These are phyloP conservation scores for Drosophila sechellia DNA, from an alignment of 1,140 invertebrate genomes.

Conservation along the genomic window DNA sequence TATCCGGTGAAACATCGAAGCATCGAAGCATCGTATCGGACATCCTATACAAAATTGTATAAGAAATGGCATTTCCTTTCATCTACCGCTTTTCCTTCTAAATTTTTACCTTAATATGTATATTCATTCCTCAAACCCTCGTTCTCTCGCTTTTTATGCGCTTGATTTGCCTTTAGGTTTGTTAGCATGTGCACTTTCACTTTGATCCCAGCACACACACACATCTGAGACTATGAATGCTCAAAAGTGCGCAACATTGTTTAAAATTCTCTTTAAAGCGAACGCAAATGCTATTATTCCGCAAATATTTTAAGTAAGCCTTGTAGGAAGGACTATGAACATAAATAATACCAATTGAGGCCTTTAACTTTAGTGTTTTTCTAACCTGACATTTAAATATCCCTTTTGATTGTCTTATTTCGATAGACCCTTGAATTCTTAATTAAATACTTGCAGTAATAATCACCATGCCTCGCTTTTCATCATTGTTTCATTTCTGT, in stretches of 20 bases:
- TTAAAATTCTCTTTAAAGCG: too few relatives aligned
- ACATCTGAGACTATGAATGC: not conserved
- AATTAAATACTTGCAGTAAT: not conserved
- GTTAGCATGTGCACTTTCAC: constrained; percentile 39
- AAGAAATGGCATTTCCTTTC: constrained; percentile 3
- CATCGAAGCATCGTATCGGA: too few relatives aligned
- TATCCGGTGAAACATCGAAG: too few relatives aligned
- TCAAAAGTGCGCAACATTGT: too few relatives aligned
- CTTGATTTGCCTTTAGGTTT: constrained; percentile 5
- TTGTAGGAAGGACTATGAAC: too few relatives aligned
- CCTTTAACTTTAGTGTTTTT: not conserved
- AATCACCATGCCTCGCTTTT: not conserved
- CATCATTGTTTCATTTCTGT: too few relatives aligned
- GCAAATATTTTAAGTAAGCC: too few relatives aligned
- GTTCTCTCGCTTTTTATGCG: not conserved
- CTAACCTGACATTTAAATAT: not conserved
- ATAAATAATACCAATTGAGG: not conserved
- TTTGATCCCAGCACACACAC: constrained; percentile 13
- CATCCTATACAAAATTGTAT: too few relatives aligned
- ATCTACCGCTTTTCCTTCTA: constrained; percentile 2
- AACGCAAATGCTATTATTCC: too few relatives aligned
- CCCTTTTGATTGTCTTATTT: not conserved
- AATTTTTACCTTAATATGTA: not conserved
- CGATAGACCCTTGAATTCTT: too few relatives aligned
- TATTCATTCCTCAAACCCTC: not conserved